Evolutionary conservation across 2,113 vertebrate species (phyloP), one percentile per base, ranked within the genome.

Genomic region (Corythaixoides concolor): DNA sequence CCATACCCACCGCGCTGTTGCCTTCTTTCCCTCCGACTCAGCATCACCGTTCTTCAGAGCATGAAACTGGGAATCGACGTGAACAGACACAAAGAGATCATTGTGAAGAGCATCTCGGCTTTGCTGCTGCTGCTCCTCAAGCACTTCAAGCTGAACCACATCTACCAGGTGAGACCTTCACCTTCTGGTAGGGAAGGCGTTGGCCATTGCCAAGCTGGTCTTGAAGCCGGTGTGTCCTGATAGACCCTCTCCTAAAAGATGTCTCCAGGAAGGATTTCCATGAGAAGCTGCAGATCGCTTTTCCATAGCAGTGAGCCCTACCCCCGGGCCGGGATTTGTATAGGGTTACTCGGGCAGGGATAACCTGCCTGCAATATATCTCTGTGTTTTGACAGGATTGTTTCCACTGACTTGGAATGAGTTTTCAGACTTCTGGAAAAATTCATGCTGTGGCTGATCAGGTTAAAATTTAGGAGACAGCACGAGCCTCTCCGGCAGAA

Each of bases 21-120:
- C 27, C 30, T 58, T 22, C 47, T 77, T n/a, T 35, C 49, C 32
- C 88, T 32, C 39, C 50, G 6, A 39, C 86, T 35, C 97, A 99
- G 99, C 27, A 98, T 99, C 97, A 99, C 99, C 0, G 99, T 99
- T 59, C 98, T 99, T 13, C 99, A 99, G 98, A 99, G 99, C 98
- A 99, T 99, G 99, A 99, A 99, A 66, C 97, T 99, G 95, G 99
- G 99, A 56, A 99, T 99, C 0, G 99, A 99, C 1, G 99, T 99
- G 80, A 99, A 99, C 98, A 98, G 99, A 1, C 99, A 99, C 98
- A 99, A 99, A 88, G 99, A 99, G 97, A 99, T 99, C 96, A 99
- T 99, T 1, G 99, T 99, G 39, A 99, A 99, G 97, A 99, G 99
- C 95, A 99, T 99, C 95, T 99, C 99, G 0, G 98, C 99, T 9